Base-by-base conservation (phyloP, 1,140 invertebrate species). In the Scaptodrosophila lebanonensis region DNA sequence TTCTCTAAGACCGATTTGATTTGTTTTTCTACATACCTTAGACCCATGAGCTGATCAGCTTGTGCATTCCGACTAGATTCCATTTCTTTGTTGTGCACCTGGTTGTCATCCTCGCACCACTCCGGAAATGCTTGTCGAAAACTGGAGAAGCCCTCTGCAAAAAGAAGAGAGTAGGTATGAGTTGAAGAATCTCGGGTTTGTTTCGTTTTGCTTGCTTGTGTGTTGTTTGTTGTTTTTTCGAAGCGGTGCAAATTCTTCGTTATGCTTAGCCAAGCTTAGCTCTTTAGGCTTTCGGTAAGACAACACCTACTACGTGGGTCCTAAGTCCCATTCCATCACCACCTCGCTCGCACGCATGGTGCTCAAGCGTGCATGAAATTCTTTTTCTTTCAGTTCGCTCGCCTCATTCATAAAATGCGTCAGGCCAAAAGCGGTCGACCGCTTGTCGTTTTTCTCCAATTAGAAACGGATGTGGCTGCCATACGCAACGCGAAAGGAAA, bases 81-180 rank as follows among this genome's bases (percentile, higher is more conserved):
- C 66, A 83, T 83, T 64, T 86, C 83, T 59, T 83, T 82, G 60
- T 61, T 85, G 63, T 83, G 69, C 45, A 63, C 35, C 39, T 77
- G 73, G 33, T 53, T 83, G 45, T 88, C 88, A 53, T 90, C 89
- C 67, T 93, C 93, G 83, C 95, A 96, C 93, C 95, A 96, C 86
- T 97, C 95, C 17, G 95, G 95, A 87, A 94, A 97, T 35, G 91
- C 89, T 60, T 92, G 90, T 66, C 91, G 91, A 88, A 97, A 98
- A 77, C 91, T 90, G 49, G 89, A 88, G 76, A 96, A 96, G 47
- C 95, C 95, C 87, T 95, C 96, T 97, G 90, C 15, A 90, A 91
- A 22, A 38, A 25, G 42, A 12, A 35, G 1, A 42, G 3, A 27
- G n/a, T n/a, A 15, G 9, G 47, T 29, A 42, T 17, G 36, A 27